phyloP scores from a whole-genome alignment of 2,113 vertebrate genomes.

The Odocoileus hemionus region DNA sequence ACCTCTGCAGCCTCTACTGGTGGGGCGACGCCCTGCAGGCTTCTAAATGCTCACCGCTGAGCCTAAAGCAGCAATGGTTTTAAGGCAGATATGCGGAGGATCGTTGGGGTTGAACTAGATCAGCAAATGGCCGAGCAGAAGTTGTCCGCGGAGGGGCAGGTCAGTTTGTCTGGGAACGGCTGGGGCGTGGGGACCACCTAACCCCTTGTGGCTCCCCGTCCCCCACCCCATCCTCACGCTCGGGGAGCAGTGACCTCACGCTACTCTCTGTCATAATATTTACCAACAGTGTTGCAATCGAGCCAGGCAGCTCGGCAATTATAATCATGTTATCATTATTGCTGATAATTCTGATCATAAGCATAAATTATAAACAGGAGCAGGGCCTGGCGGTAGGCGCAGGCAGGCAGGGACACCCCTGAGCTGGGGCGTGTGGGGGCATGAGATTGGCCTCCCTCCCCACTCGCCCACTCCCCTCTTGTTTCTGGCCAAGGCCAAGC shows the following conservation, averaged over 20 bases:
- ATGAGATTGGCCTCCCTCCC: not conserved
- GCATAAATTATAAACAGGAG: conserved; percentile 70
- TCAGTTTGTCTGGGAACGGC: not conserved
- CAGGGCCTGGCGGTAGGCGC: not conserved
- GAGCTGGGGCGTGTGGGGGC: not conserved
- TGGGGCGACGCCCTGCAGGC: not conserved
- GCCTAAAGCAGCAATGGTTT: not conserved
- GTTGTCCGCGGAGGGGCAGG: not conserved
- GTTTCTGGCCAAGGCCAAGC: not conserved
- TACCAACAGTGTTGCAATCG: conserved; percentile 56
- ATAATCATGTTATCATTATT: conserved; percentile 72
- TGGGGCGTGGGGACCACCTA: accelerated
- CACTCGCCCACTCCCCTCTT: not conserved
- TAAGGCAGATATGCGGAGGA: not conserved
- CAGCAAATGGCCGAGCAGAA: not conserved
- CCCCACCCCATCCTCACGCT: not conserved
- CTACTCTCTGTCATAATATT: conserved; percentile 50
- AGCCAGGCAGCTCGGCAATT: conserved; percentile 60
- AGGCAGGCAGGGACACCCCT: not conserved
- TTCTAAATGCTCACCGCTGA: not conserved
- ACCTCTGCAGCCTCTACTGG: not conserved
- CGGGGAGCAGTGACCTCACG: conserved; percentile 17
- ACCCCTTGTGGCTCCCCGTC: too few species aligned
- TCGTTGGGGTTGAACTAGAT: not conserved
- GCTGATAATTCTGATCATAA: conserved; percentile 65